Conservation (phyloP, 1,140 invertebrate genomes). For the Drosophila triauraria region DNA sequence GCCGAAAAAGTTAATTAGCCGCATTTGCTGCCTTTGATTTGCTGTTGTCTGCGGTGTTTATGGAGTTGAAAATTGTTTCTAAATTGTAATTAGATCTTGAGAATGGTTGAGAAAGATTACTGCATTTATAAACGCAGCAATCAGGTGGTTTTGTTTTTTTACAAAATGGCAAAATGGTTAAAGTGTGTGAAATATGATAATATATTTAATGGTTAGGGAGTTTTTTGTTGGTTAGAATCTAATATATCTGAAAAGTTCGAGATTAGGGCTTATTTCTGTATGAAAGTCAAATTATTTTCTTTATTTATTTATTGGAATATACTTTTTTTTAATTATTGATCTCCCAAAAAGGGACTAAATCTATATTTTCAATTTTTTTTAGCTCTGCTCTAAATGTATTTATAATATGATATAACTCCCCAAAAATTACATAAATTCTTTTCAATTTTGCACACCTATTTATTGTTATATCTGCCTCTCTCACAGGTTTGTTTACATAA, state of each 20-base stretch:
- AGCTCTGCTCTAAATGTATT: too few species aligned
- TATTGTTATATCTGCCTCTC: too few species aligned
- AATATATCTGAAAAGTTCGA: too few species aligned
- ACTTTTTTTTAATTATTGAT: too few species aligned
- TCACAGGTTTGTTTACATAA: slow-evolving; percentile 9
- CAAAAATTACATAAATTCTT: slow-evolving; percentile 5
- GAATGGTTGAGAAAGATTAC: slow-evolving; percentile 22
- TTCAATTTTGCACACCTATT: neutral
- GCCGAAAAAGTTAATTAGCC: slow-evolving; percentile 74
- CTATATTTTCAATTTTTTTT: too few species aligned
- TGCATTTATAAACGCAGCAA: slow-evolving; percentile 16
- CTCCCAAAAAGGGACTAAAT: too few species aligned
- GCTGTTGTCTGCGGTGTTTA: slow-evolving; percentile 46
- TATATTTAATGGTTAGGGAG: neutral
- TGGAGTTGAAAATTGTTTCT: slow-evolving; percentile 32
- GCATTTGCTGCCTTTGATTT: slow-evolving; percentile 76
- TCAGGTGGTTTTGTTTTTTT: neutral
- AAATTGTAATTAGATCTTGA: slow-evolving; percentile 42
- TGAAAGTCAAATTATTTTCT: too few species aligned
- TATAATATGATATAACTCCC: neutral
- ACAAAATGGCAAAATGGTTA: neutral
- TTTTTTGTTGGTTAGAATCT: too few species aligned
- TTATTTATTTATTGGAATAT: too few species aligned
- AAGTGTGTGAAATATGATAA: slow-evolving; percentile 13
- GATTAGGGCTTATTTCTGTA: too few species aligned